Conservation (phyloP, 2,113 vertebrate genomes). For the Puntigrus tetrazona region DNA sequence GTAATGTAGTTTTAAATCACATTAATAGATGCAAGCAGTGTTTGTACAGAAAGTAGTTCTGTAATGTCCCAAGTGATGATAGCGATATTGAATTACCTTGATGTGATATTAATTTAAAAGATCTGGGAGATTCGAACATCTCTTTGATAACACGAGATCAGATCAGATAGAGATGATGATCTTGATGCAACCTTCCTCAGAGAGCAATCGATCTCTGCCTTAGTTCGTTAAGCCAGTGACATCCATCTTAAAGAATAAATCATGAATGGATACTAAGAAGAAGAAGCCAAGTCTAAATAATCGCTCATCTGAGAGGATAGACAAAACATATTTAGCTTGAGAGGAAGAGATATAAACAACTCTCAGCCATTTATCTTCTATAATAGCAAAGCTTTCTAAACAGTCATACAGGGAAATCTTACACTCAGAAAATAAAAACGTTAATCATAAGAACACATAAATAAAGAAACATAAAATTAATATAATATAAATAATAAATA, state of each 20-base stretch:
- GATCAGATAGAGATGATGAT: conserved; percentile 51
- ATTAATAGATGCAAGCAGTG: not conserved
- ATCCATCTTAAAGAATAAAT: conserved; percentile 10
- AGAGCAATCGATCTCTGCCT: conserved; percentile 20
- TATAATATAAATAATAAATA: not conserved
- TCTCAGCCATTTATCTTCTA: not conserved
- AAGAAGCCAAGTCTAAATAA: conserved; percentile 23
- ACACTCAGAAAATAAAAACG: not conserved
- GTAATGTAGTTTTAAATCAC: conserved; percentile 29
- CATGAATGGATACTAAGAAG: not conserved
- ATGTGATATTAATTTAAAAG: not conserved
- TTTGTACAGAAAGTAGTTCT: conserved; percentile 26
- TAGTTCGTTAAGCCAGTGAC: not conserved
- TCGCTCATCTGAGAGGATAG: conserved; percentile 7
- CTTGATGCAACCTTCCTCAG: conserved; percentile 35
- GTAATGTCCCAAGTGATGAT: conserved; percentile 51
- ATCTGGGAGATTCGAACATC: conserved; percentile 37
- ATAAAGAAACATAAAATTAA: not conserved
- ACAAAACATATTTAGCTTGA: conserved; percentile 42
- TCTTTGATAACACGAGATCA: conserved; percentile 52
- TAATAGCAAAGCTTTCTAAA: conserved; percentile 4
- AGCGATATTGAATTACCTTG: not conserved
- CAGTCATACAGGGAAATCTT: not conserved
- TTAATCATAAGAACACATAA: not conserved
- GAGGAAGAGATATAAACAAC: conserved; percentile 23